phyloP scores from a whole-genome alignment of 2,888 invertebrate genomes.

The Leptinotarsa peninsularis region DNA sequence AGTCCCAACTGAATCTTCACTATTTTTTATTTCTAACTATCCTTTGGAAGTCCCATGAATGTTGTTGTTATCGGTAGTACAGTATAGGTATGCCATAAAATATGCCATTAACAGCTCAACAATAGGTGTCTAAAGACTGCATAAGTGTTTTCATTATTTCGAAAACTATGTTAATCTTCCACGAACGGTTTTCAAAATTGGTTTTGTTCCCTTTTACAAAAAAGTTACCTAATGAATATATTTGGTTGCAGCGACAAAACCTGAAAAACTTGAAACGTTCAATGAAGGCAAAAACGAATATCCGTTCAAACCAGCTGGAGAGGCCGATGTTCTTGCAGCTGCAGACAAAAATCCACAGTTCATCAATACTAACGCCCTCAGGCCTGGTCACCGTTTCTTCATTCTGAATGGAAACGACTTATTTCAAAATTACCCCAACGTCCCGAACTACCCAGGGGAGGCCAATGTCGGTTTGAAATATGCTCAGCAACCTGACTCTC shows the following conservation, averaged over 20 bases:
- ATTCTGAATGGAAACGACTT: constrained; percentile 70
- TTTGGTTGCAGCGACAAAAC: constrained; percentile 52
- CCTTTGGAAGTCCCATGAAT: too few species aligned
- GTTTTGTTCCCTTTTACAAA: too few species aligned
- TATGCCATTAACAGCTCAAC: too few species aligned
- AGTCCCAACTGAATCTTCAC: too few species aligned
- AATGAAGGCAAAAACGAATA: constrained; percentile 54
- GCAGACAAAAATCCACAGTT: constrained; percentile 50
- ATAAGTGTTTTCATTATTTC: too few species aligned
- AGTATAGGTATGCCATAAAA: too few species aligned
- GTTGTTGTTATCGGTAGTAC: too few species aligned
- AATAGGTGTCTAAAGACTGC: too few species aligned
- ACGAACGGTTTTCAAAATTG: too few species aligned
- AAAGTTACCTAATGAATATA: too few species aligned
- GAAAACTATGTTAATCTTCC: too few species aligned
- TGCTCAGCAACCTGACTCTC: constrained; percentile 27
- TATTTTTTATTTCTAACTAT: too few species aligned
- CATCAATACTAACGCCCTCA: constrained; percentile 49
- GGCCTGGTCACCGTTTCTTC: constrained; percentile 70
- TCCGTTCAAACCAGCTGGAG: constrained; percentile 44
- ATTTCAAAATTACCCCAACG: constrained; percentile 55
- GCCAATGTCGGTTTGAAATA: constrained; percentile 37
- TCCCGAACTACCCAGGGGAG: constrained; percentile 34
- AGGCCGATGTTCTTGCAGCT: constrained; percentile 54
- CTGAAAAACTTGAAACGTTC: constrained; percentile 63